Percentiles rank a stretch among this genome's conserved stretches.
phyloP scores from a whole-genome alignment of 2,888 invertebrate genomes.

The Tachystola acroxantha region DNA sequence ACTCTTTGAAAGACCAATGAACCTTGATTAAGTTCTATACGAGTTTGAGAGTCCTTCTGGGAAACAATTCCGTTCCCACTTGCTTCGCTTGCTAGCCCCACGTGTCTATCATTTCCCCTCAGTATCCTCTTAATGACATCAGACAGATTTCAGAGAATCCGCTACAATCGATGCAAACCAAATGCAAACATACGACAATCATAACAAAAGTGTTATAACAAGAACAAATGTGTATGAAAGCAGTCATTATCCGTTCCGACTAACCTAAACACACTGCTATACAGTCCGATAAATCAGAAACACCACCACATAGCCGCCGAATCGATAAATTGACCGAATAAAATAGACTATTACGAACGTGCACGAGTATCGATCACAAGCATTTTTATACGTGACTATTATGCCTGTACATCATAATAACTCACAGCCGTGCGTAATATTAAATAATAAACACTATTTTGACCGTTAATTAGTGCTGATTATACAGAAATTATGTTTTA shows the following conservation, averaged over 20 bases:
- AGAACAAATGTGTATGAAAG: too few species aligned
- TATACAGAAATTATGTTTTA: constrained; percentile 17
- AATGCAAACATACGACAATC: too few species aligned
- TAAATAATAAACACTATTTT: constrained; percentile 1
- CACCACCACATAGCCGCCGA: constrained; percentile 10
- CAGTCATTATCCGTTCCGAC: too few species aligned
- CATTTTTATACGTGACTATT: neutral
- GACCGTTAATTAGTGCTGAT: constrained; percentile 4
- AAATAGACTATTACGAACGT: constrained; percentile 25
- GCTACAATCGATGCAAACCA: constrained; percentile 2
- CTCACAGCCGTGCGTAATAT: neutral
- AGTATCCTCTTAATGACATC: too few species aligned
- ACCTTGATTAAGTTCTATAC: too few species aligned
- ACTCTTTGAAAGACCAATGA: too few species aligned
- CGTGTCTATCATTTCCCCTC: too few species aligned
- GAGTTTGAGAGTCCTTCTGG: too few species aligned
- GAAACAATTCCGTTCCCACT: too few species aligned
- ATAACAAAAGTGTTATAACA: too few species aligned
- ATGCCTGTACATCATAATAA: neutral
- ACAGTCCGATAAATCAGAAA: constrained; percentile 9
- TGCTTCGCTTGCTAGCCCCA: too few species aligned
- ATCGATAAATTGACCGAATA: constrained; percentile 25
- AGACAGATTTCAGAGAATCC: constrained; percentile 1
- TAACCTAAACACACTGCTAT: constrained; percentile 20
- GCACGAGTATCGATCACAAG: constrained; percentile 18